These are phyloP conservation scores for Ctenodactylus gundi DNA, from an alignment of 2,113 vertebrate species.

Conservation along the genomic window DNA sequence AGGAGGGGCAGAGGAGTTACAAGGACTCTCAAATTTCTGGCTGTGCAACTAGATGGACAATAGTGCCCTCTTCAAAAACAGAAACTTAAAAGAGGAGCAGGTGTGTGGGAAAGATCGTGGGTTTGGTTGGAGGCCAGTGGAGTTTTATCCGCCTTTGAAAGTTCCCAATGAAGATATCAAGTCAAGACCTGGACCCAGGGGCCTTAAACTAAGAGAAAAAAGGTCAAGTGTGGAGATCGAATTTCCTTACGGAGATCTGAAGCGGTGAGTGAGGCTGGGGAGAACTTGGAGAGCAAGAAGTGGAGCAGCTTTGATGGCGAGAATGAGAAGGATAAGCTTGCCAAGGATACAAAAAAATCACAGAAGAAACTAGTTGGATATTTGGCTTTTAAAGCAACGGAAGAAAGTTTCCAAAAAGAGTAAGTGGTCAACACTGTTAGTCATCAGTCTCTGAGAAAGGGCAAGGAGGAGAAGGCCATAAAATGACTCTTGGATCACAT, in stretches of 20 bases:
- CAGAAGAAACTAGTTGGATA: not conserved
- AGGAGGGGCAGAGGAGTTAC: not conserved
- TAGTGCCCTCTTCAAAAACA: not conserved
- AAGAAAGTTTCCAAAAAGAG: not conserved
- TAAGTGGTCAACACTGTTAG: not conserved
- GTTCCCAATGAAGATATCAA: not conserved
- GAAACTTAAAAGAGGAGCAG: not conserved
- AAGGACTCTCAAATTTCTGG: not conserved
- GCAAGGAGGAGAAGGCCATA: not conserved
- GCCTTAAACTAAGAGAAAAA: not conserved
- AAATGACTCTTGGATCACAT: not conserved
- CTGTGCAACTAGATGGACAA: no score
- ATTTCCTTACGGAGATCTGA: not conserved
- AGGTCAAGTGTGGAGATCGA: not conserved
- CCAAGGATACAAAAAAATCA: not conserved
- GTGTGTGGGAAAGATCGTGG: rapidly evolving
- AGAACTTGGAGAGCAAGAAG: not conserved
- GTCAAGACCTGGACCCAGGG: not conserved
- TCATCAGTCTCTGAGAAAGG: not conserved
- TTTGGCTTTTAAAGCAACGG: not conserved
- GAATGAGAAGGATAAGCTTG: not conserved
- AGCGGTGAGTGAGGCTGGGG: not conserved
- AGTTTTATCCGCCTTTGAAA: not conserved
- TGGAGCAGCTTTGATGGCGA: not conserved
- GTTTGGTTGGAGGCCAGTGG: not conserved